Conservation (phyloP, 2,113 vertebrate genomes). For the Dermatemys mawii region DNA sequence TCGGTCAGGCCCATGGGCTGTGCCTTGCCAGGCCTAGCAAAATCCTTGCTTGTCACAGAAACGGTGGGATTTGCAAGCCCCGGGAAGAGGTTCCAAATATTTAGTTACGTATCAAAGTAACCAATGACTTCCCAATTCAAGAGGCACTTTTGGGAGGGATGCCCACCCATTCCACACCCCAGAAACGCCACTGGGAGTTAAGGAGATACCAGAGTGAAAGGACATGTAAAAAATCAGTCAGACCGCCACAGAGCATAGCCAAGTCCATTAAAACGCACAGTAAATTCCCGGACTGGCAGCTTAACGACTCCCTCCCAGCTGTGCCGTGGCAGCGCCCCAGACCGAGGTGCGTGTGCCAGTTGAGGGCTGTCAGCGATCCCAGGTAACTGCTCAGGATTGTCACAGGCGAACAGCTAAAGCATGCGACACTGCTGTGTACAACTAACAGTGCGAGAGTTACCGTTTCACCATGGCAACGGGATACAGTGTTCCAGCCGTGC, state of each 20-base stretch:
- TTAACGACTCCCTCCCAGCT: background rate
- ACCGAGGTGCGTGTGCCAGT: background rate
- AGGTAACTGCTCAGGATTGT: background rate
- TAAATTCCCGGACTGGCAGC: background rate
- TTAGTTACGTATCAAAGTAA: background rate
- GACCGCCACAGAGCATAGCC: background rate
- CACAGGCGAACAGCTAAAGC: accelerated
- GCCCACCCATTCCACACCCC: background rate
- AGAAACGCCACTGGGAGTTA: background rate
- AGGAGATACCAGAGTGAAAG: background rate
- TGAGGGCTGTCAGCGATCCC: no score
- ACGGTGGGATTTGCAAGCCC: background rate
- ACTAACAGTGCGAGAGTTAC: background rate
- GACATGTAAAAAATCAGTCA: background rate
- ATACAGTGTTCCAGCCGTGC: background rate
- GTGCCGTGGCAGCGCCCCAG: background rate
- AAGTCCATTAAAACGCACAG: background rate
- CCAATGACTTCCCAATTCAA: background rate
- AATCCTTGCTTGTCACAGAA: background rate
- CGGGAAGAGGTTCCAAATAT: no score
- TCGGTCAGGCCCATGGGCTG: background rate
- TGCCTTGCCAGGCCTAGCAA: background rate
- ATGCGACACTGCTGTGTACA: background rate
- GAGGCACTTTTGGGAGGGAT: background rate
- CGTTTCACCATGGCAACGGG: background rate